Evolutionary conservation across 2,888 invertebrate species (phyloP).

Genomic region (Stenchaetothrips biformis): DNA sequence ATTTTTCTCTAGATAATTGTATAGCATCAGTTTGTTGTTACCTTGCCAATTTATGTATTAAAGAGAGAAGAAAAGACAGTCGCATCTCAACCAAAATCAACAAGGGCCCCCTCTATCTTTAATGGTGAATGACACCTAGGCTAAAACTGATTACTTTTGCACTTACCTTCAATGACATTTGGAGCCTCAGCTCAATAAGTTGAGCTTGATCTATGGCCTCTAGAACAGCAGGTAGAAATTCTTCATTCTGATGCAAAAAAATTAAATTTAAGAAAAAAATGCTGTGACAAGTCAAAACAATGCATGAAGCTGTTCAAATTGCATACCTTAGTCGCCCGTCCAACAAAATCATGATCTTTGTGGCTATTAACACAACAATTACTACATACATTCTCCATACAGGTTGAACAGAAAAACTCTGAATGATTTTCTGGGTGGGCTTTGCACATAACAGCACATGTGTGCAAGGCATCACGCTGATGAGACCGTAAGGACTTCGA

Average conservation of each 20-base stretch:
- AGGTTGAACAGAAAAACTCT: neutral
- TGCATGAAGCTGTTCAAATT: neutral
- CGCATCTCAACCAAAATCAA: no score
- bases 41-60: neutral
- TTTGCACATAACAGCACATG: no score
- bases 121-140: no score
- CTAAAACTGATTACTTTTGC: neutral
- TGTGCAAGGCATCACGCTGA: no score
- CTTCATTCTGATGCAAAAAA: neutral
- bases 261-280: neutral
- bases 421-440: neutral
- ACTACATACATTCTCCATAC: neutral
- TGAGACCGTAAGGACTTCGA: no score
- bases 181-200: neutral
- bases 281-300: neutral
- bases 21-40: neutral
- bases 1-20: neutral
- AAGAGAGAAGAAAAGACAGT: no score
- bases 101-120: no score
- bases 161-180: conserved; percentile 27
- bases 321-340: neutral
- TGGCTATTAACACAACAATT: neutral
- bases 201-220: neutral
- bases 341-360: neutral
- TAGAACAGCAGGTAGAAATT: neutral